Conservation (phyloP, 1,140 invertebrate genomes). For the Trichoplusia ni region DNA sequence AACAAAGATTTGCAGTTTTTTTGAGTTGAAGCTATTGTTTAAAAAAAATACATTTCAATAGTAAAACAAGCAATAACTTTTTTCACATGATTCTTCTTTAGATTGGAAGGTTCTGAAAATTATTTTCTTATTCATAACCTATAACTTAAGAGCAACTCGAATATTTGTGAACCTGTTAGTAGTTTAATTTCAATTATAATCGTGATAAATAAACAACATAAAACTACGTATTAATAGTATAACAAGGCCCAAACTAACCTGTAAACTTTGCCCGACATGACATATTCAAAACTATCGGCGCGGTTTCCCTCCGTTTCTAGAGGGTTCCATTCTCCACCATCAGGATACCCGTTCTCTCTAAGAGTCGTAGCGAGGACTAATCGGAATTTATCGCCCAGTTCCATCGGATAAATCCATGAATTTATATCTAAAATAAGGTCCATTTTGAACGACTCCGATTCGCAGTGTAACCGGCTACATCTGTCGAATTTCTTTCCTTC, state of each 20-base stretch:
- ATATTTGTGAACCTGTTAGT: too few relatives aligned
- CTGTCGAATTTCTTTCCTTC: conserved; percentile 99
- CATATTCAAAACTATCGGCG: conserved; percentile 99
- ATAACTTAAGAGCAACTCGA: too few relatives aligned
- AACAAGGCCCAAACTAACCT: conserved; percentile 59
- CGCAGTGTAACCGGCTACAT: conserved; percentile 97
- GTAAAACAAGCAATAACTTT: too few relatives aligned
- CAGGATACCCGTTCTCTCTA: conserved; percentile 97
- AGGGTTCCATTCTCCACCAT: conserved; percentile 96
- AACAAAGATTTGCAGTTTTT: too few relatives aligned
- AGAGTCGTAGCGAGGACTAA: conserved; percentile 97
- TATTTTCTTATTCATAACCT: too few relatives aligned
- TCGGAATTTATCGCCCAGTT: conserved; percentile 89
- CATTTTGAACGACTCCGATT: conserved; percentile 99
- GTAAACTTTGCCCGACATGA: conserved; percentile 99
- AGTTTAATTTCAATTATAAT: too few relatives aligned
- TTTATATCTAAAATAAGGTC: conserved; percentile 98
- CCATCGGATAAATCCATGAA: conserved; percentile 98
- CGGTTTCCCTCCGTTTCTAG: conserved; percentile 91
- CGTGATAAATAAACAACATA: too few relatives aligned
- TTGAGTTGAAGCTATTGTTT: too few relatives aligned
- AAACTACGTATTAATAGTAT: too few relatives aligned
- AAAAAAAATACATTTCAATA: too few relatives aligned
- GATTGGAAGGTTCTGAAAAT: too few relatives aligned
- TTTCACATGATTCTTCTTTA: too few relatives aligned